Conservation (phyloP, 2,797 vertebrate genomes). For the Corythornis leucogaster region DNA sequence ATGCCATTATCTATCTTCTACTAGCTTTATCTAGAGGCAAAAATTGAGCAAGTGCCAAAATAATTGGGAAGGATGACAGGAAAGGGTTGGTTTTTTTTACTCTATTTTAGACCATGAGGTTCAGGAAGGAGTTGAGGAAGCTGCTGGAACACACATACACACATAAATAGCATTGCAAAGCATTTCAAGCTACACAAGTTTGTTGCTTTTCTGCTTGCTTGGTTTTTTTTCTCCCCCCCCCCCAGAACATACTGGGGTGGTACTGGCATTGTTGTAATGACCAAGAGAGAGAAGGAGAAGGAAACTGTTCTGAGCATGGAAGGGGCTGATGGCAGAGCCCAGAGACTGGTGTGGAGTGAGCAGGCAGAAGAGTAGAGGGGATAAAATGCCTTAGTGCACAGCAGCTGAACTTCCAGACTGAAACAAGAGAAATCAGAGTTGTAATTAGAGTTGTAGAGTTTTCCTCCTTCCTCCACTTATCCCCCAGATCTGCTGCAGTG, state of each 20-base stretch:
- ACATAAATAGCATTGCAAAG: background rate
- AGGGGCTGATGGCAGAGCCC: background rate
- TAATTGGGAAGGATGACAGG: slow-evolving; percentile 21
- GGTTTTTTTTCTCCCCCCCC: background rate
- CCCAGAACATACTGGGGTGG: rapidly evolving
- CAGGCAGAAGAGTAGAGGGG: background rate
- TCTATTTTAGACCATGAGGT: background rate
- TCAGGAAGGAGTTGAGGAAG: slow-evolving; percentile 39
- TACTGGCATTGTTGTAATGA: background rate
- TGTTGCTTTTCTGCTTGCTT: background rate
- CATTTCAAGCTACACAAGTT: background rate
- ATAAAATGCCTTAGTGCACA: background rate
- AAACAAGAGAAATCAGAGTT: background rate
- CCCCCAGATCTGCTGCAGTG: background rate
- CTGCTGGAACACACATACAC: background rate
- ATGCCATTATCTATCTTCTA: background rate
- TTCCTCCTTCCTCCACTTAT: background rate
- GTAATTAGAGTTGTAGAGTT: background rate
- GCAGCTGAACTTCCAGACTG: background rate
- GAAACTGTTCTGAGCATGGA: background rate
- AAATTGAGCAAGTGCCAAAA: slow-evolving; percentile 26
- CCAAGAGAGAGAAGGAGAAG: background rate
- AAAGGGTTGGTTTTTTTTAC: background rate
- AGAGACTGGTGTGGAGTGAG: rapidly evolving
- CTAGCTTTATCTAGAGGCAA: background rate